Evolutionary conservation across 1,140 invertebrate genomes (phyloP).

Genomic region (Sycophila sp.): DNA sequence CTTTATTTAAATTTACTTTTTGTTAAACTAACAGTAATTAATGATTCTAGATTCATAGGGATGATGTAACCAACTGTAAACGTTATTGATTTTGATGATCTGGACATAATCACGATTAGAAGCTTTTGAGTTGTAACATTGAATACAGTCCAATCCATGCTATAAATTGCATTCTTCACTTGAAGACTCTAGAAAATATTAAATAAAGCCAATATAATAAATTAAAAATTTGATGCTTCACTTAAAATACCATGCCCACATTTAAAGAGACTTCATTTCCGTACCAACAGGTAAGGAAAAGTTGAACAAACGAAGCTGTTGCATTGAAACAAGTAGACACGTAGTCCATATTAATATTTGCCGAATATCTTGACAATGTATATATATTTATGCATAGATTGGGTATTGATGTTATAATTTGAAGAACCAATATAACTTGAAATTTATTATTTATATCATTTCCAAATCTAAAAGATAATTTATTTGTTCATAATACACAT

Average conservation of each 20-base stretch:
- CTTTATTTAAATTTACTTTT: too few species aligned
- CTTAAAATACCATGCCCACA: slow-evolving; percentile 3
- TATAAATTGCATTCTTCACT: not conserved
- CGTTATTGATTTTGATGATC: not conserved
- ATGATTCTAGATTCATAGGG: not conserved
- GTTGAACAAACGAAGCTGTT: not conserved
- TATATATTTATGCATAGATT: too few species aligned
- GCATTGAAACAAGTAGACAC: not conserved
- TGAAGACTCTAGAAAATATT: not conserved
- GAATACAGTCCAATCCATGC: slow-evolving; percentile 5
- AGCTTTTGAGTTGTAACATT: not conserved
- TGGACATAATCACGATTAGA: not conserved
- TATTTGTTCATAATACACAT: not conserved
- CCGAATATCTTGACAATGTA: not conserved
- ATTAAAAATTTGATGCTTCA: not conserved
- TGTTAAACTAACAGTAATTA: too few species aligned
- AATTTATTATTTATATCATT: not conserved
- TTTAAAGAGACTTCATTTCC: slow-evolving; percentile 6
- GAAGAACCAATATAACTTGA: too few species aligned
- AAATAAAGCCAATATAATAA: not conserved
- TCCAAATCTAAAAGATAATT: not conserved
- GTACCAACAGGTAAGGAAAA: slow-evolving; percentile 14
- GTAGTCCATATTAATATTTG: not conserved
- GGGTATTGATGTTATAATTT: too few species aligned
- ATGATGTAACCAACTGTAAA: not conserved